Evolutionary conservation across 1,140 invertebrate genomes (phyloP), one percentile per base, ranked within the genome.

Genomic region (Scaptomyza hsui): DNA sequence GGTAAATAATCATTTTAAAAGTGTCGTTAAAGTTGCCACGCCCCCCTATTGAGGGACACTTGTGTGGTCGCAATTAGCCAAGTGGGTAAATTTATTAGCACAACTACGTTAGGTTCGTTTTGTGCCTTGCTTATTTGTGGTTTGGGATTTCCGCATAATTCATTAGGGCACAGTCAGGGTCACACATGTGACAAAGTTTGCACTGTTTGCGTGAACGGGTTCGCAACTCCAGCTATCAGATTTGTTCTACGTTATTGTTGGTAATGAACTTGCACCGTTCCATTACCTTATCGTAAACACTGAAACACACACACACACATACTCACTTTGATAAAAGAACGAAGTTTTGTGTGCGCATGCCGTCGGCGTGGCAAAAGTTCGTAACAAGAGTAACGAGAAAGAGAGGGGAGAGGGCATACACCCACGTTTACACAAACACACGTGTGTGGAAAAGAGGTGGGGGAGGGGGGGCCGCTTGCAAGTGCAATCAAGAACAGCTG

Each of bases 401-500:
- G 56, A 60, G 55, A 64, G 19, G 35, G 18, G 19, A 37, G 12
- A 37, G 32, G 32, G 10, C 32, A 29, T 1, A 12, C 19, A 24
- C 19, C 12, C 13, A 15, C 12, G 9, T 1, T 35, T 15, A 32
- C 18, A 39, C 37, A 49, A 24, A 55, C 42, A 13, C 32, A 55
- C 56, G 57, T 32, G 42, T 69, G 19, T 21, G n/a, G n/a, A n/a
- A n/a, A n/a, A n/a, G n/a, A n/a, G 57, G 29, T 47, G 49, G 15
- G 12, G 19, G 19, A 5, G 37, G 32, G n/a, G n/a, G n/a, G n/a
- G n/a, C n/a, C 15, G 6, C 45, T 18, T 41, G 59, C 48, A 45
- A 59, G 44, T 59, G 63, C 63, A 67, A 51, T 48, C 53, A 32
- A 19, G 37, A 70, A 70, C 67, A 70, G 60, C 60, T 70, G 51